phyloP scores from a whole-genome alignment of 1,140 invertebrate species.

The Drosophila nannoptera region DNA sequence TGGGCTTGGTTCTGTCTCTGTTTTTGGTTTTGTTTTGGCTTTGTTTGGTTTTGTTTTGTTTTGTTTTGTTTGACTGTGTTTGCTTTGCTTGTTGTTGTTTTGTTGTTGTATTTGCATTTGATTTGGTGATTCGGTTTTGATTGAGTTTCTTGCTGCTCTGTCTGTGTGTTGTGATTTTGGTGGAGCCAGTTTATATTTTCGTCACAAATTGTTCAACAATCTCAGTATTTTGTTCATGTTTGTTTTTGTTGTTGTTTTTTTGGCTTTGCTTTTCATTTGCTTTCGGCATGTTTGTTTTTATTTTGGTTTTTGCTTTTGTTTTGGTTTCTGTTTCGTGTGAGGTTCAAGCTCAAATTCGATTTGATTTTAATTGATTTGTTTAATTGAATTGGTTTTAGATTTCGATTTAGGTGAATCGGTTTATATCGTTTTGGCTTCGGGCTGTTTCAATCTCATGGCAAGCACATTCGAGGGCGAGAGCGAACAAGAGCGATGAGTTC shows the following conservation, averaged over 20 bases:
- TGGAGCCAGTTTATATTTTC: conserved; percentile 28
- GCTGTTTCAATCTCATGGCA: conserved; percentile 36
- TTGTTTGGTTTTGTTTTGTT: conserved; percentile 31
- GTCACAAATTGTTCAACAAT: conserved; percentile 17
- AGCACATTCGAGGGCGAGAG: conserved; percentile 48
- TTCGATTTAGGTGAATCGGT: conserved; percentile 45
- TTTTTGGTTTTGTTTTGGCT: conserved; percentile 27
- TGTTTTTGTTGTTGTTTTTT: conserved; percentile 8
- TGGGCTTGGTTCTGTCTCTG: conserved; percentile 26
- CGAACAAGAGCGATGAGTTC: conserved; percentile 33
- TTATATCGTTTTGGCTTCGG: conserved; percentile 37
- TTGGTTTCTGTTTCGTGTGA: conserved; percentile 8
- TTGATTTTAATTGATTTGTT: conserved; percentile 19
- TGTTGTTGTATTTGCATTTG: conserved; percentile 23
- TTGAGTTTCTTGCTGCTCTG: conserved; percentile 27
- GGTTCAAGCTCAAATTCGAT: conserved; percentile 44
- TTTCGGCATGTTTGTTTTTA: background rate
- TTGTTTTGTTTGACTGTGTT: conserved; percentile 29
- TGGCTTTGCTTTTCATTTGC: conserved; percentile 6
- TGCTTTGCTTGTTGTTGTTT: background rate
- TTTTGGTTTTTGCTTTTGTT: conserved; percentile 4
- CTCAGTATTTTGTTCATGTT: conserved; percentile 1
- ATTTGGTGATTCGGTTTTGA: conserved; percentile 45
- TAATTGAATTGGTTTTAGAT: conserved; percentile 19
- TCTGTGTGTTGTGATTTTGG: conserved; percentile 16